A percentile compares a stretch with the other conserved stretches of the same genome.
phyloP scores from a whole-genome alignment of 2,797 vertebrate genomes.

The Nannoperca australis region DNA sequence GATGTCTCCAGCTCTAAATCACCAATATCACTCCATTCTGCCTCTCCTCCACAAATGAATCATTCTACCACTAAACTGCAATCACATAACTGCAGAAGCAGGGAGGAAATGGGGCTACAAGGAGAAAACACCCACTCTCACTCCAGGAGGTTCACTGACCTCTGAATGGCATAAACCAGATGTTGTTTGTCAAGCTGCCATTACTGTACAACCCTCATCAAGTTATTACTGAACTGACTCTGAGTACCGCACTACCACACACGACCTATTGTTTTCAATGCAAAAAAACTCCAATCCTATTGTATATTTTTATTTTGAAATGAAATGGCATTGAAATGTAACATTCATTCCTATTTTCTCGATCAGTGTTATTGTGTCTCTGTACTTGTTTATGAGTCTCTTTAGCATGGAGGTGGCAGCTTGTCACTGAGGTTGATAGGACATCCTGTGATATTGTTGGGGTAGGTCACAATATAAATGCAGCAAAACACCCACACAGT shows the following conservation, averaged over 20 bases:
- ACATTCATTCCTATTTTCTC: background rate
- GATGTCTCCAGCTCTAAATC: slow-evolving; percentile 25
- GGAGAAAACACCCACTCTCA: slow-evolving; percentile 74
- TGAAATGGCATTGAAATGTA: background rate
- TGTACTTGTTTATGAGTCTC: background rate
- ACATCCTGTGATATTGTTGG: slow-evolving; percentile 8
- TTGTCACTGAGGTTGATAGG: background rate
- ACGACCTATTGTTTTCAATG: background rate
- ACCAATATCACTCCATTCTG: slow-evolving; percentile 11
- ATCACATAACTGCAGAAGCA: slow-evolving; percentile 60
- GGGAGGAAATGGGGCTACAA: slow-evolving; percentile 71
- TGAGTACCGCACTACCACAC: background rate
- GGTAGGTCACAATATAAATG: background rate
- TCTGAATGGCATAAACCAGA: slow-evolving; percentile 67
- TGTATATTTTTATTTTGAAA: background rate
- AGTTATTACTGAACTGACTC: background rate
- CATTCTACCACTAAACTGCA: slow-evolving; percentile 35
- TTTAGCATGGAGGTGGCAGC: background rate
- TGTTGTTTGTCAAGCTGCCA: slow-evolving; percentile 28
- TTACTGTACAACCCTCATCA: background rate
- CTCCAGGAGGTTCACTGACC: slow-evolving; percentile 70
- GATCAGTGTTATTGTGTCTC: background rate
- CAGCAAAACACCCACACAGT: slow-evolving; percentile 35
- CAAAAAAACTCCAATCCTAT: background rate
- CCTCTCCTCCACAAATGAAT: slow-evolving; percentile 32